Conservation (phyloP, 1,140 invertebrate species). For the Pogonus chalceus region DNA sequence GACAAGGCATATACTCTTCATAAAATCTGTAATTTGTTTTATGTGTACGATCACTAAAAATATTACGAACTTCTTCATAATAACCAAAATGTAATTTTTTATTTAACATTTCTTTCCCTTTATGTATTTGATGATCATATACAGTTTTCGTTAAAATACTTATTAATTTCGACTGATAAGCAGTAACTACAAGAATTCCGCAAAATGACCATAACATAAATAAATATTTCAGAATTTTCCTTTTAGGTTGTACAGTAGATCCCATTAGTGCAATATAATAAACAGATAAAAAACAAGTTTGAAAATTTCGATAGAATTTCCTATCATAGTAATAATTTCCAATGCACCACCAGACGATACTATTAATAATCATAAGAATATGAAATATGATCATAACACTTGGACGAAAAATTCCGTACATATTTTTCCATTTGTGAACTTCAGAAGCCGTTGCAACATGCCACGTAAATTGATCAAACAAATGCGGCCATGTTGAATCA, state of each 20-base stretch:
- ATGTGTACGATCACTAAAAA: not conserved
- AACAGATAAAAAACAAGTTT: not conserved
- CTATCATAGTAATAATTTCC: not conserved
- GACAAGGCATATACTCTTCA: not conserved
- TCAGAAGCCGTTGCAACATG: not conserved
- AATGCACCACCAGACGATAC: not conserved
- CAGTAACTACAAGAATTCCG: not conserved
- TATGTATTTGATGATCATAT: not conserved
- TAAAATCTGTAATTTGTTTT: not conserved
- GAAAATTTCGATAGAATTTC: not conserved
- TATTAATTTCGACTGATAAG: constrained; percentile 1
- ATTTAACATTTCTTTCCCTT: not conserved
- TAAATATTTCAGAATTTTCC: not conserved
- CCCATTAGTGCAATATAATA: not conserved
- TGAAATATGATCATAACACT: not conserved
- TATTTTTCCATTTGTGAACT: constrained; percentile 1
- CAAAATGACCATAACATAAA: not conserved
- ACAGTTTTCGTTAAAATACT: not conserved
- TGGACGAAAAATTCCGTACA: not conserved
- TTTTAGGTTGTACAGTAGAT: not conserved
- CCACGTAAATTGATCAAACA: not conserved
- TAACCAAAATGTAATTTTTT: not conserved
- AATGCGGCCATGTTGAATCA: not conserved
- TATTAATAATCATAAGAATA: constrained; percentile 6
- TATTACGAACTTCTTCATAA: not conserved